A percentile compares a stretch with the other conserved stretches of the same genome.
phyloP scores from a whole-genome alignment of 2,113 vertebrate genomes.

The Apodemus sylvaticus region DNA sequence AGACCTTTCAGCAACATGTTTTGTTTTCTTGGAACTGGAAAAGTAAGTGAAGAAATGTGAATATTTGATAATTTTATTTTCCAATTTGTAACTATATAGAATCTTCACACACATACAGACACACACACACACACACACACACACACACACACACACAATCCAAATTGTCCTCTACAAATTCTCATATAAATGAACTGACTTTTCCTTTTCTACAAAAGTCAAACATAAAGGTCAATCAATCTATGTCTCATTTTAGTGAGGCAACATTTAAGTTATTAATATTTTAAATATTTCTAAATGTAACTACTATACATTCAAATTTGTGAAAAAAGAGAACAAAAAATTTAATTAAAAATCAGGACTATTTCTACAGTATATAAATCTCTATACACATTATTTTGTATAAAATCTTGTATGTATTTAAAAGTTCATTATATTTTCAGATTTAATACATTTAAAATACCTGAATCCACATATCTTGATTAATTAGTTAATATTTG shows the following conservation, averaged over 20 bases:
- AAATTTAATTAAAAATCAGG: conserved; percentile 10
- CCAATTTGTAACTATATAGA: neutral
- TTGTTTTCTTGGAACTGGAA: neutral
- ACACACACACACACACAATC: neutral
- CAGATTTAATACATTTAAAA: neutral
- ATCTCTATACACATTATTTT: neutral
- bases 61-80: conserved; percentile 46
- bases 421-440: neutral
- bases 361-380: neutral
- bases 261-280: neutral
- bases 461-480: neutral
- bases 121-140: neutral
- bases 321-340: neutral
- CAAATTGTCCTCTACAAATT: neutral
- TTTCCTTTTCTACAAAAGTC: neutral
- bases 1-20: neutral
- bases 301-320: neutral
- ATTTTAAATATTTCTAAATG: neutral
- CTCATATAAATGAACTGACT: neutral
- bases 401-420: neutral
- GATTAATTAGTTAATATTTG: neutral
- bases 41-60: neutral
- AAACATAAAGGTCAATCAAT: neutral
- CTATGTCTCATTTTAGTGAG: neutral
- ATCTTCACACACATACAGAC: neutral